Evolutionary conservation across 2,797 vertebrate genomes (phyloP).

Genomic region (Xyrichtys novacula): DNA sequence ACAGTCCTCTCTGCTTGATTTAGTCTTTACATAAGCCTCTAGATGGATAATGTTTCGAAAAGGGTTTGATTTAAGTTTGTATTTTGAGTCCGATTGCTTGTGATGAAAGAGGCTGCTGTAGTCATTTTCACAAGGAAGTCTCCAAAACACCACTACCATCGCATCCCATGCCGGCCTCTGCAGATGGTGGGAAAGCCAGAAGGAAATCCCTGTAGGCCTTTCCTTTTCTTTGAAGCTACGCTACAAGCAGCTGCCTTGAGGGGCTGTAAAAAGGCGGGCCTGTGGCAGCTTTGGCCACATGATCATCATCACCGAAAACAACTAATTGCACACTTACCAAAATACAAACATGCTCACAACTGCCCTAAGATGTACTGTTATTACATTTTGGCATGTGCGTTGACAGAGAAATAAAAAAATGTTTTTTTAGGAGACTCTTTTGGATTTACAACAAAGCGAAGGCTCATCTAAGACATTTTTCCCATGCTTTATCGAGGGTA

Average conservation of each 20-base stretch:
- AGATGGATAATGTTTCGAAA: background rate
- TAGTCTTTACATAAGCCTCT: conserved; percentile 12
- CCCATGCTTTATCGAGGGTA: conserved; percentile 23
- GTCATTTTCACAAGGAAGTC: conserved; percentile 55
- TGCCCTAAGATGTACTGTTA: conserved; percentile 31
- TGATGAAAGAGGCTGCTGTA: conserved; percentile 10
- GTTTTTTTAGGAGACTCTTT: conserved; percentile 5
- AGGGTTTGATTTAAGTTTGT: background rate
- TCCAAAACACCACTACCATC: conserved; percentile 59
- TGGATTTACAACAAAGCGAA: no score
- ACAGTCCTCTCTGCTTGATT: conserved; percentile 3
- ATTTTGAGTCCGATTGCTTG: background rate
- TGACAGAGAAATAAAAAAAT: conserved; percentile 25
- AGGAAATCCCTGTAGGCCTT: conserved; percentile 73
- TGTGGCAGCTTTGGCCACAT: conserved; percentile 48
- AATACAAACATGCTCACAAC: conserved; percentile 23
- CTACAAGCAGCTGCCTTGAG: conserved; percentile 58
- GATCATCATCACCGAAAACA: conserved; percentile 55
- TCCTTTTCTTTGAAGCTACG: conserved; percentile 70
- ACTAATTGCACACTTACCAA: conserved; percentile 43
- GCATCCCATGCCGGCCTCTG: conserved; percentile 61
- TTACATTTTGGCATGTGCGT: conserved; percentile 18
- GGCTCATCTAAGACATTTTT: conserved; percentile 37
- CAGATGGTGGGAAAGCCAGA: conserved; percentile 82
- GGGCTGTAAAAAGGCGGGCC: conserved; percentile 50